phyloP scores from a whole-genome alignment of 2,888 invertebrate species.

The Tetragnatha montana region DNA sequence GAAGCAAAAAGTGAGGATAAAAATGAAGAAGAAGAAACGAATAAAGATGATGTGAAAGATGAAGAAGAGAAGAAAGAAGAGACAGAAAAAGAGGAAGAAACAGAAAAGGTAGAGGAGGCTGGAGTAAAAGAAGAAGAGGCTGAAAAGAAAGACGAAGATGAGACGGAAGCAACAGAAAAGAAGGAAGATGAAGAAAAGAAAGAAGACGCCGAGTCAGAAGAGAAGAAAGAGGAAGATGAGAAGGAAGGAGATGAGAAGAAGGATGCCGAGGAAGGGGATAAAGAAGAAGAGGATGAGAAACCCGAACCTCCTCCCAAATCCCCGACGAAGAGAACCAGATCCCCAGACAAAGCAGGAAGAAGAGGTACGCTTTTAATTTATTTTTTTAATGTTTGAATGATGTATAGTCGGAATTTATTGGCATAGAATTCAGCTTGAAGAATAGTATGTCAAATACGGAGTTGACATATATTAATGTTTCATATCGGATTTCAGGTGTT shows the following conservation, averaged over 20 bases:
- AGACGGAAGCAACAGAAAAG: not conserved
- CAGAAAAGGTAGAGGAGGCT: not conserved
- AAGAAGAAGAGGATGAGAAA: conserved; percentile 40
- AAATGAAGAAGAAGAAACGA: not conserved
- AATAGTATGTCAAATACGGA: too few species aligned
- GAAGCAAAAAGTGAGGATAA: not conserved
- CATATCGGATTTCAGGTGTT: too few species aligned
- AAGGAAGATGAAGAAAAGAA: not conserved
- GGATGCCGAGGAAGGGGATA: conserved; percentile 19
- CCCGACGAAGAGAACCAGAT: conserved; percentile 52
- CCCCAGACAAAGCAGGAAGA: conserved; percentile 62
- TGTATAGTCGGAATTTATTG: not conserved
- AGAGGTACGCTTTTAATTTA: conserved; percentile 28
- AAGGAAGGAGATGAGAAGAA: not conserved
- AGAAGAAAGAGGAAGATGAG: not conserved
- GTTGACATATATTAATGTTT: too few species aligned
- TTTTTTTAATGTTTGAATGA: not conserved
- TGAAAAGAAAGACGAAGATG: not conserved
- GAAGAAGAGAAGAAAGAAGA: not conserved
- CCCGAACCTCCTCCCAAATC: conserved; percentile 53
- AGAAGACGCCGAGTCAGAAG: not conserved
- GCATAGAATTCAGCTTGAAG: too few species aligned
- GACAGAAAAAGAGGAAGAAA: conserved; percentile 2
- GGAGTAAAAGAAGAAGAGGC: not conserved
- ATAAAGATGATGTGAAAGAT: not conserved